Evolutionary conservation across 2,888 invertebrate species (phyloP).

Genomic region (Resseliella maxima): DNA sequence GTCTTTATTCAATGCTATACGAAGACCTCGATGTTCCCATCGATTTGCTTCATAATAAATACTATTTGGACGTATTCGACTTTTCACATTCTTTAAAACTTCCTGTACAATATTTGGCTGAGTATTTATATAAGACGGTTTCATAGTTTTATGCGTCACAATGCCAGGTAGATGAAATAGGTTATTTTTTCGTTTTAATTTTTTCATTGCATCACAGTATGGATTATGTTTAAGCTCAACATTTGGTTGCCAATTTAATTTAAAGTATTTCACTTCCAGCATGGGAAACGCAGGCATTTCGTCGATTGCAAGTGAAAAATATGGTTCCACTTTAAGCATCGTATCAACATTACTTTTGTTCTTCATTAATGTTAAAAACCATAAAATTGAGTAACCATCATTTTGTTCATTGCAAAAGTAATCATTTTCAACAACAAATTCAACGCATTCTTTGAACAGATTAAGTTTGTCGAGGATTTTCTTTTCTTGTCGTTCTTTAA

Average conservation of each 20-base stretch:
- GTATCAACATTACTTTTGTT: slow-evolving; percentile 6
- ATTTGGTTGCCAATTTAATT: slow-evolving; percentile 19
- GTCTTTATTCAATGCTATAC: background rate
- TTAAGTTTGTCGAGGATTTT: background rate
- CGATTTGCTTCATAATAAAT: background rate
- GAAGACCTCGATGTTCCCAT: slow-evolving; percentile 16
- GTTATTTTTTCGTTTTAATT: background rate
- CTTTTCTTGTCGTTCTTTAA: background rate
- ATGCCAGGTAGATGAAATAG: background rate
- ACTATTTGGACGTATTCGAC: background rate
- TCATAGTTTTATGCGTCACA: background rate
- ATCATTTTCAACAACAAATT: slow-evolving; percentile 17
- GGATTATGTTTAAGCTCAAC: background rate
- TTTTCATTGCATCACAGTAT: background rate
- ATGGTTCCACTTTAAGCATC: background rate
- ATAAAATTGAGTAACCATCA: slow-evolving; percentile 14
- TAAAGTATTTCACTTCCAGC: background rate
- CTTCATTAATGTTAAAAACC: background rate
- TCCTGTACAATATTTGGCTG: slow-evolving; percentile 4
- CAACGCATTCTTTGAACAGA: slow-evolving; percentile 22
- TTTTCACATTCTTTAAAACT: background rate
- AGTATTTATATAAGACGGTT: background rate
- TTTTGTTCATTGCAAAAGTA: slow-evolving; percentile 42
- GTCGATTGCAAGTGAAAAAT: background rate
- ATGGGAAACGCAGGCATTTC: background rate